Evolutionary conservation across 2,797 vertebrate genomes (phyloP).

Genomic region (Smutsia gigantea): DNA sequence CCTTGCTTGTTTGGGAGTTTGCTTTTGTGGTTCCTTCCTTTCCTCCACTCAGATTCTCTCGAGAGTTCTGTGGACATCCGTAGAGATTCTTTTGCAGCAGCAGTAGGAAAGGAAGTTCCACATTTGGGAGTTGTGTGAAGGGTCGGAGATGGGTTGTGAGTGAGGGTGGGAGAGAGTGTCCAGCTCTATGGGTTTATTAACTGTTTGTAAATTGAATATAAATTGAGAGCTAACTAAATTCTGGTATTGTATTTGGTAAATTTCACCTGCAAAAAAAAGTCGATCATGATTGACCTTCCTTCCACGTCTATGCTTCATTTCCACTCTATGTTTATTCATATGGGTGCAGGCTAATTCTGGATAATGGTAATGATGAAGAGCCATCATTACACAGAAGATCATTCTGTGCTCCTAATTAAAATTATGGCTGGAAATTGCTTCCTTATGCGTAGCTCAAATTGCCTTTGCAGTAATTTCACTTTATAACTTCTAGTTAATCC

Average conservation of each 20-base stretch:
- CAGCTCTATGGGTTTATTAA: not conserved
- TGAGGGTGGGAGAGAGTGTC: not conserved
- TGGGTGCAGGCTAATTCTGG: slow-evolving; percentile 64
- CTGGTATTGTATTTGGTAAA: slow-evolving; percentile 26
- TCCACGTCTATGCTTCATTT: slow-evolving; percentile 42
- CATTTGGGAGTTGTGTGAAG: not conserved
- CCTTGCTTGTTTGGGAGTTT: not conserved
- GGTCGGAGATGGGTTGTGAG: not conserved
- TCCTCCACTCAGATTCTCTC: not conserved
- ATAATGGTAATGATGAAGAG: slow-evolving; percentile 68
- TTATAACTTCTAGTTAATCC: slow-evolving; percentile 79
- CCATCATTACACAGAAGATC: slow-evolving; percentile 70
- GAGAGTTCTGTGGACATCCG: not conserved
- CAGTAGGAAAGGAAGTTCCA: not conserved
- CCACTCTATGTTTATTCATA: slow-evolving; percentile 61
- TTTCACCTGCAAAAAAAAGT: slow-evolving; percentile 42
- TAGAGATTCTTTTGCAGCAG: not conserved
- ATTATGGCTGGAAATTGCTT: slow-evolving; percentile 79
- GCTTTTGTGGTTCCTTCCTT: not conserved
- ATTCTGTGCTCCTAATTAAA: slow-evolving; percentile 78
- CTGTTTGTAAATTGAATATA: slow-evolving; percentile 2
- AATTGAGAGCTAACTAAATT: not conserved
- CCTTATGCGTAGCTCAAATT: slow-evolving; percentile 73
- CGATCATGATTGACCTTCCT: not conserved
- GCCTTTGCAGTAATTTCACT: slow-evolving; percentile 80